Conservation (phyloP, 2,888 invertebrate genomes). For the Scrobipalpa costella region DNA sequence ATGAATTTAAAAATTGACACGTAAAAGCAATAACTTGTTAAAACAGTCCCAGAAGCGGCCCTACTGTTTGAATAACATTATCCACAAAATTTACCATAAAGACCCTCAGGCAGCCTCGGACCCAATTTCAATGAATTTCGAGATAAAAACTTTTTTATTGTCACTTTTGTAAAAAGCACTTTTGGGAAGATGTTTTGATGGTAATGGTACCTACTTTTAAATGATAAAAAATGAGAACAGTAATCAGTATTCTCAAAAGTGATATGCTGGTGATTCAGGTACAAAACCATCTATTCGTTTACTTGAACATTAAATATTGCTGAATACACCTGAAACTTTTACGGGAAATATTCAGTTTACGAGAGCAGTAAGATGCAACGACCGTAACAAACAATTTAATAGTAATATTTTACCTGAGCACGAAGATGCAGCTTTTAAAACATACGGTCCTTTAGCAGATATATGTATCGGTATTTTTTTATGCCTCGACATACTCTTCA, state of each 20-base stretch:
- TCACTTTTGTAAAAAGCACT: too few relatives aligned
- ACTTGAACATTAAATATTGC: not conserved
- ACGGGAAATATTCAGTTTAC: not conserved
- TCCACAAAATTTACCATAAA: constrained; percentile 27
- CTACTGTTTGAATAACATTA: constrained; percentile 28
- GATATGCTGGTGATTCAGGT: too few relatives aligned
- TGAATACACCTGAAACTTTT: not conserved
- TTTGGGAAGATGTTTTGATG: too few relatives aligned
- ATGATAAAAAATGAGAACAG: too few relatives aligned
- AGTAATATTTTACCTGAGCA: not conserved
- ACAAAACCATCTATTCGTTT: too few relatives aligned
- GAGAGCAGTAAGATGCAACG: not conserved
- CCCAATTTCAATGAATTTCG: constrained; percentile 28
- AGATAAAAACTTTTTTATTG: not conserved
- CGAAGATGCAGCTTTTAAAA: too few relatives aligned
- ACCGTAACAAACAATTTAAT: not conserved
- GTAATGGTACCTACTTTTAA: too few relatives aligned
- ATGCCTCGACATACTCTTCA: not conserved
- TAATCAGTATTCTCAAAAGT: too few relatives aligned
- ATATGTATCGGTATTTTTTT: too few relatives aligned
- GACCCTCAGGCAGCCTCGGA: constrained; percentile 22
- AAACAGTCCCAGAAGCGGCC: constrained; percentile 11
- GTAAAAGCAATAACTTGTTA: constrained; percentile 4
- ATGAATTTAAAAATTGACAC: not conserved
- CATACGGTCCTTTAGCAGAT: too few relatives aligned